These are phyloP conservation scores for Limnephilus marmoratus DNA, from an alignment of 2,888 invertebrate genomes.

Conservation along the genomic window DNA sequence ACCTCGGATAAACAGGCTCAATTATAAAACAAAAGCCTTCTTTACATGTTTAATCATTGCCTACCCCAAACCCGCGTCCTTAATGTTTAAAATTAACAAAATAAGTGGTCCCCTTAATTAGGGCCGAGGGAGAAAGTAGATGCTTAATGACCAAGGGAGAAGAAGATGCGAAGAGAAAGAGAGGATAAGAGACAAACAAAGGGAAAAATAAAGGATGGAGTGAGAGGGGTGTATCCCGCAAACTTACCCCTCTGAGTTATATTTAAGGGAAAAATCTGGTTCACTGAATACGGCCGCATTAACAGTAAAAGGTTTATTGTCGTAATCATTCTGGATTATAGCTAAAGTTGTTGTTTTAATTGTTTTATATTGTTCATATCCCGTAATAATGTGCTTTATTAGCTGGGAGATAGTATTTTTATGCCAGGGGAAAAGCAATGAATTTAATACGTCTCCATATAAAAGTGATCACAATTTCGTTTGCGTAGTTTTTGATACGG, in stretches of 20 bases:
- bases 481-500: background rate
- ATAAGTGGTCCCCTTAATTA: slow-evolving; percentile 65
- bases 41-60: slow-evolving; percentile 63
- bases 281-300: slow-evolving; percentile 48
- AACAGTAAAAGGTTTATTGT: slow-evolving; percentile 57
- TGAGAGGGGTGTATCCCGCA: slow-evolving; percentile 41
- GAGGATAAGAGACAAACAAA: slow-evolving; percentile 40
- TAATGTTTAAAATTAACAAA: slow-evolving; percentile 65
- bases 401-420: slow-evolving; percentile 44
- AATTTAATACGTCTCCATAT: slow-evolving; percentile 20
- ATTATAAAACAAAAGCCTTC: slow-evolving; percentile 66
- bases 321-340: slow-evolving; percentile 57
- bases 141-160: slow-evolving; percentile 12
- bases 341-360: slow-evolving; percentile 55
- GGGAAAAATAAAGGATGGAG: slow-evolving; percentile 46
- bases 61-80: slow-evolving; percentile 59
- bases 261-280: slow-evolving; percentile 58
- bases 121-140: slow-evolving; percentile 47
- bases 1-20: slow-evolving; percentile 64
- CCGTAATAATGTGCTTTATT: slow-evolving; percentile 51
- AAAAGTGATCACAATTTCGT: background rate
- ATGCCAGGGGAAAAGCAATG: slow-evolving; percentile 9
- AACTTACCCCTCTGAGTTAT: slow-evolving; percentile 41
- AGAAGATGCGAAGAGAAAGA: slow-evolving; percentile 32
- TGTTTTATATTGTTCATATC: slow-evolving; percentile 53